Evolutionary conservation across 2,797 vertebrate genomes (phyloP).

Genomic region (Moxostoma hubbsi): DNA sequence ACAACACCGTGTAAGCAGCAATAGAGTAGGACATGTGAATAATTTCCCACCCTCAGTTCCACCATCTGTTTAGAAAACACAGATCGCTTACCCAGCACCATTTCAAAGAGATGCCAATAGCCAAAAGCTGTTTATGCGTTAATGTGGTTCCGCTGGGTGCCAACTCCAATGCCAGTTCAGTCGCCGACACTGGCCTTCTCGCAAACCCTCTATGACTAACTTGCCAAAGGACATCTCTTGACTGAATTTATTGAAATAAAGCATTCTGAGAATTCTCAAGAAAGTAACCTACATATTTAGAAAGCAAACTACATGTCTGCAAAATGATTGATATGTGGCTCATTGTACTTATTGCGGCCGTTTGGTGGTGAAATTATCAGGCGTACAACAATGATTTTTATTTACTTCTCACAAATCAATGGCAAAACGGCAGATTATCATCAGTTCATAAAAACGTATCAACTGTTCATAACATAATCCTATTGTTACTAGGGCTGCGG

Average conservation of each 20-base stretch:
- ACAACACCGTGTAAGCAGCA: constrained; percentile 57
- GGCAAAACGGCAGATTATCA: no score
- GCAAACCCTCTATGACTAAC: constrained; percentile 37
- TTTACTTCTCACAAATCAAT: no score
- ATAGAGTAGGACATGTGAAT: constrained; percentile 64
- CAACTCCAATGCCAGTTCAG: constrained; percentile 43
- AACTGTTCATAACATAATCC: no score
- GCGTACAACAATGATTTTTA: no score
- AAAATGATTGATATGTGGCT: no score
- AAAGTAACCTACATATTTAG: no score
- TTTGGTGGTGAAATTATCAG: no score
- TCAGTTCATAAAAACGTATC: no score
- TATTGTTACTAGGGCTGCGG: no score
- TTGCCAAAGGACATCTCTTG: constrained; percentile 33
- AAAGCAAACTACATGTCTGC: no score
- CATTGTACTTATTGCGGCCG: no score
- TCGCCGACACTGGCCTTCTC: constrained; percentile 35
- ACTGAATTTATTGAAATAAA: constrained; percentile 13
- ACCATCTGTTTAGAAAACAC: constrained; percentile 80
- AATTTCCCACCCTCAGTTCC: constrained; percentile 71
- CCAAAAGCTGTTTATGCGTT: constrained; percentile 62
- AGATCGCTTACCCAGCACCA: constrained; percentile 69
- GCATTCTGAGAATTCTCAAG: constrained; percentile 20
- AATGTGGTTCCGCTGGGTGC: constrained; percentile 52
- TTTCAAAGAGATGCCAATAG: constrained; percentile 53